Evolutionary conservation across 1,140 invertebrate species (phyloP), one percentile per base, ranked within the genome.

Genomic region (Drosophila saltans): DNA sequence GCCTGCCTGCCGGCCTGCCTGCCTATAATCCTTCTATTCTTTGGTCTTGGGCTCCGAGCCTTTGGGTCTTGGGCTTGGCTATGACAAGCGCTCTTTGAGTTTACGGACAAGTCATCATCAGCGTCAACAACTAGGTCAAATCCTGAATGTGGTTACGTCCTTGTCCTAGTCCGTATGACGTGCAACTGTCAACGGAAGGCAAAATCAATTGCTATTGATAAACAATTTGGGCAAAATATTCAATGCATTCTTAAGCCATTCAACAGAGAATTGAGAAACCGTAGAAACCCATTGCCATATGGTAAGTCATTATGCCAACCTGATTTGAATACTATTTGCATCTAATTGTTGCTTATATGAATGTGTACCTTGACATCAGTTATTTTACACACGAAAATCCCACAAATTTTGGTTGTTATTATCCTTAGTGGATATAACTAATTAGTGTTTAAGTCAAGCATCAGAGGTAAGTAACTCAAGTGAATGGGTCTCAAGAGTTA

Each of bases 141-240:
- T 33, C 30, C 48, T 55, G 57, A 64, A 67, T 52, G 33, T 48
- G 40, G 66, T 66, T 58, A 30, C 40, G 69, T 76, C 69, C 68
- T 76, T 74, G 81, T 65, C 82, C 82, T 80, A 82, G 82, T 66
- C 68, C 56, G 39, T 24, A 21, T 68, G 79, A 86, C 72, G 69
- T 69, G 83, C 69, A 73, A 70, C 75, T 85, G 82, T 85, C 79
- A 78, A 79, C 78, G 78, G 66, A 52, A 55, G 77, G 63, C 61
- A 72, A 70, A 81, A 72, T 78, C 75, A 66, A 79, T 76, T 66
- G 55, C 64, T 69, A 68, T 73, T 67, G 60, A 72, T 70, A 75
- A 79, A 57, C 66, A 75, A 74, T 75, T 65, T 86, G 69, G 45
- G 65, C 62, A 57, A 66, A 72, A 75, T 63, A 69, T 65, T 56